Conservation (phyloP, 2,888 invertebrate genomes). For the Philonicus albiceps region DNA sequence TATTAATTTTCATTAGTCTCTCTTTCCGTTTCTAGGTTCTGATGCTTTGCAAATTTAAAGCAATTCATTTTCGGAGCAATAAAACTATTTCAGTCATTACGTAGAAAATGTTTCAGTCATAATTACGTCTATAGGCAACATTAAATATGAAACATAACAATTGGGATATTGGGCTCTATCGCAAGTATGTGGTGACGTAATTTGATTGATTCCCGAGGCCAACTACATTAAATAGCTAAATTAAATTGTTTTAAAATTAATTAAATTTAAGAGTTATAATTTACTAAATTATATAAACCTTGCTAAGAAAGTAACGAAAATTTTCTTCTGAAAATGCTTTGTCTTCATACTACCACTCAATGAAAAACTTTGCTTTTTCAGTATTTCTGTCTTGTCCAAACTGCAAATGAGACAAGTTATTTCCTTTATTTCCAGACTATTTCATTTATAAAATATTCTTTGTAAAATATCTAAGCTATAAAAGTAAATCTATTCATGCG, state of each 20-base stretch:
- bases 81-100: background rate
- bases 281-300: too few relatives aligned
- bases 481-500: background rate
- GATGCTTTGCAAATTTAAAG: background rate
- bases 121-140: background rate
- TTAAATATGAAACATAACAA: background rate
- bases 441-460: background rate
- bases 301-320: background rate
- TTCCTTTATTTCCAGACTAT: background rate
- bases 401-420: background rate
- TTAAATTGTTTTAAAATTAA: too few relatives aligned
- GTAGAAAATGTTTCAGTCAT: background rate
- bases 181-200: background rate
- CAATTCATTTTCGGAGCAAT: background rate
- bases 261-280: too few relatives aligned
- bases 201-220: background rate
- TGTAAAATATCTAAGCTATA: background rate
- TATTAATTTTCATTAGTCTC: background rate
- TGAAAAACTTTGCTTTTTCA: background rate
- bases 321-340: background rate
- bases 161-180: background rate
- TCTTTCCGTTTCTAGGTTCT: background rate
- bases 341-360: background rate
- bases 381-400: background rate
- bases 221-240: too few relatives aligned